phyloP scores from a whole-genome alignment of 1,140 invertebrate species.

The Drosophila sulfurigaster region DNA sequence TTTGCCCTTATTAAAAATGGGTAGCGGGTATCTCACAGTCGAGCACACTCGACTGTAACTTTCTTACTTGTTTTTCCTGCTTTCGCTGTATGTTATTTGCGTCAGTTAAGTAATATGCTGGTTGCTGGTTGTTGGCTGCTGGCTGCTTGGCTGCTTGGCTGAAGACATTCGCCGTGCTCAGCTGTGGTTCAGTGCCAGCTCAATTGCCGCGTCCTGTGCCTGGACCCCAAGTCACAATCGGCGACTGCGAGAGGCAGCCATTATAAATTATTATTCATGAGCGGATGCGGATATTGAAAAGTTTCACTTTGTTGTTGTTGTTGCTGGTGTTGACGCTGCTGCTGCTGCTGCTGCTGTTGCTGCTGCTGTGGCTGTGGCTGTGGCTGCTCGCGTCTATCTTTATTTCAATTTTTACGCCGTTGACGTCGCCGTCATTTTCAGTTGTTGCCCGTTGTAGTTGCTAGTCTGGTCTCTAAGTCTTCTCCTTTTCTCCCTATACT shows the following conservation, averaged over 20 bases:
- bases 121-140: background rate
- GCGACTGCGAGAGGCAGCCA: slow-evolving; percentile 60
- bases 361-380: slow-evolving; percentile 15
- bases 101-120: slow-evolving; percentile 43
- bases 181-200: slow-evolving; percentile 35
- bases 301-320: slow-evolving; percentile 68
- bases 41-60: no score
- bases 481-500: slow-evolving; percentile 16
- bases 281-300: slow-evolving; percentile 83
- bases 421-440: slow-evolving; percentile 49
- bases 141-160: background rate
- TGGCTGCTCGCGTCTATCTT: slow-evolving; percentile 62
- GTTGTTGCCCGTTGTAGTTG: slow-evolving; percentile 33
- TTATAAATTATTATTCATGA: slow-evolving; percentile 84
- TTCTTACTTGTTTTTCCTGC: background rate
- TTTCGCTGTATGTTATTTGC: slow-evolving; percentile 29
- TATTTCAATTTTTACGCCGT: slow-evolving; percentile 76
- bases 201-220: slow-evolving; percentile 24
- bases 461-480: slow-evolving; percentile 31
- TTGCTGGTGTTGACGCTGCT: slow-evolving; percentile 18
- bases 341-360: slow-evolving; percentile 15
- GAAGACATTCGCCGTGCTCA: slow-evolving; percentile 32
- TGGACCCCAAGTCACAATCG: slow-evolving; percentile 6
- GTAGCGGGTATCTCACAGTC: no score
- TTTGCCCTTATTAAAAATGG: no score